phyloP scores from a whole-genome alignment of 1,140 invertebrate species.

The Oedothorax gibbosus region DNA sequence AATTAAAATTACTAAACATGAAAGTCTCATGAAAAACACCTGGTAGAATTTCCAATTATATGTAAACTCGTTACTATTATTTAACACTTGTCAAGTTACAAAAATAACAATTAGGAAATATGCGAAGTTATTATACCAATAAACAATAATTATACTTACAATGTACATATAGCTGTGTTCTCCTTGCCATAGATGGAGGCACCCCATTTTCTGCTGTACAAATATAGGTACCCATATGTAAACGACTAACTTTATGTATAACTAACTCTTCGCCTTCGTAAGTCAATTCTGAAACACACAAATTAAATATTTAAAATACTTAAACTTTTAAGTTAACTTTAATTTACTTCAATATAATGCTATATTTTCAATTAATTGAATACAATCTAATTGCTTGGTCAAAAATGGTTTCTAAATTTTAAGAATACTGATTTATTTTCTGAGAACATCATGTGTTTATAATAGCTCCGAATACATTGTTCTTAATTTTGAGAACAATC shows the following conservation, averaged over 20 bases:
- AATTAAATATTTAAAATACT: neutral
- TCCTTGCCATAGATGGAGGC: slow-evolving; percentile 80
- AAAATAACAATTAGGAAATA: neutral
- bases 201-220: slow-evolving; percentile 81
- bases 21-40: neutral
- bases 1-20: neutral
- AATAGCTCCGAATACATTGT: no score
- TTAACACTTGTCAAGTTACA: neutral
- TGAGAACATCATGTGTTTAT: no score
- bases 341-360: no score
- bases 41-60: neutral
- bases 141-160: slow-evolving; percentile 79
- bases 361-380: no score
- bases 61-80: neutral
- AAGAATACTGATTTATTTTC: no score
- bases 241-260: slow-evolving; percentile 83
- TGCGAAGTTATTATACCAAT: neutral
- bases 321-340: no score
- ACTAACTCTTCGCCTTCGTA: slow-evolving; percentile 82
- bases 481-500: no score
- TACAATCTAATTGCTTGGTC: no score
- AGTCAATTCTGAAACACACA: slow-evolving; percentile 72
- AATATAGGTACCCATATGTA: slow-evolving; percentile 91
- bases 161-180: slow-evolving; percentile 92
- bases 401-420: no score